phyloP scores from a whole-genome alignment of 2,888 invertebrate genomes.

The Melinopterus prodromus region DNA sequence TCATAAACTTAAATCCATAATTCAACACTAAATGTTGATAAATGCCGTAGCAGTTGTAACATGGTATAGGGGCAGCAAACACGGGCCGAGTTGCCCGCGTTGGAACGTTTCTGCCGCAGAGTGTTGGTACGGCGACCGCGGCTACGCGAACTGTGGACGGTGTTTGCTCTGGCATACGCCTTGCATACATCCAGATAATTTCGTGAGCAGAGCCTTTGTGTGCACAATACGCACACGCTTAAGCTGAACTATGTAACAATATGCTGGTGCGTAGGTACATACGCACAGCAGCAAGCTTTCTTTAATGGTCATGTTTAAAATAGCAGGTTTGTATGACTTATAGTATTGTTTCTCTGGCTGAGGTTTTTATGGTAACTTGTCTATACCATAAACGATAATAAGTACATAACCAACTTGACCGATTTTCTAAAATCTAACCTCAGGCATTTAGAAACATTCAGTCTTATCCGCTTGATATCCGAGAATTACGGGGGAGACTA shows the following conservation, averaged over 20 bases:
- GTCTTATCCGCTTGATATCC: too few species aligned
- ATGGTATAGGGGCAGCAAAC: conserved; percentile 19
- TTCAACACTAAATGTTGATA: conserved; percentile 40
- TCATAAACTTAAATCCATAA: conserved; percentile 40
- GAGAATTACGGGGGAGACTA: too few species aligned
- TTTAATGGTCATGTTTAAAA: too few species aligned
- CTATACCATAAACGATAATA: too few species aligned
- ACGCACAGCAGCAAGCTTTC: background rate
- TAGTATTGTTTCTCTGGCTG: too few species aligned
- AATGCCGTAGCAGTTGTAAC: conserved; percentile 33
- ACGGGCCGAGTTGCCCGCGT: conserved; percentile 10
- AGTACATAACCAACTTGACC: too few species aligned
- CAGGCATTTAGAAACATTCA: too few species aligned
- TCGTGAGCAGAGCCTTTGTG: background rate
- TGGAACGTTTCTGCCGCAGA: background rate
- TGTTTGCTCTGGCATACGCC: background rate
- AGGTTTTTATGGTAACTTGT: too few species aligned
- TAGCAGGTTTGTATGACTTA: too few species aligned
- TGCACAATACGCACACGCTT: background rate
- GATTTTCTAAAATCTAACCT: too few species aligned
- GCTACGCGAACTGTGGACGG: background rate
- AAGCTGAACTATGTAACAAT: background rate
- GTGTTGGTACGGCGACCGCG: background rate
- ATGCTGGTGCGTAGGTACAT: background rate
- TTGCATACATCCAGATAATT: background rate